Evolutionary conservation across 2,113 vertebrate genomes (phyloP).

Genomic region (Anser cygnoides): DNA sequence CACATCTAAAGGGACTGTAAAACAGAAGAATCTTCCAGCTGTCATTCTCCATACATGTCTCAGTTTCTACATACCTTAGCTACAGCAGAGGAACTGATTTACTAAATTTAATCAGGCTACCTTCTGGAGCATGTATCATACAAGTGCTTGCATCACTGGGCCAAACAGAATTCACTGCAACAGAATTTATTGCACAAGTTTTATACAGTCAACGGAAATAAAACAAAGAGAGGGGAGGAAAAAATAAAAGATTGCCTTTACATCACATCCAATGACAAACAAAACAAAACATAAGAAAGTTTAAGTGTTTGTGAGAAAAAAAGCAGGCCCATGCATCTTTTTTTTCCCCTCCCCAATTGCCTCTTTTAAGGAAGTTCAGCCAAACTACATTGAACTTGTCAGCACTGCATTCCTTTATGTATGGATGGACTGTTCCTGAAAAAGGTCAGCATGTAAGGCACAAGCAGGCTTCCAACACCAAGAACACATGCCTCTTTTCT

Average conservation of each 20-base stretch:
- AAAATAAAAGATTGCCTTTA: background rate
- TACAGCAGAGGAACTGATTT: background rate
- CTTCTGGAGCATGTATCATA: background rate
- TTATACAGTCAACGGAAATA: background rate
- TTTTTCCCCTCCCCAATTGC: background rate
- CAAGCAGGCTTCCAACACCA: conserved; percentile 18
- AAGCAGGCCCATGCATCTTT: background rate
- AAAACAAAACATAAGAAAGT: background rate
- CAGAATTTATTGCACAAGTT: background rate
- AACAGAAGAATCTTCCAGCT: background rate
- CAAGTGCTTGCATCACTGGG: background rate
- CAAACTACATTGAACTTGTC: conserved; percentile 5
- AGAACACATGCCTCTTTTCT: background rate
- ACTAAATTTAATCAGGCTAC: background rate
- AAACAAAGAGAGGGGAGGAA: rapidly evolving
- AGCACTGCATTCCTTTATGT: conserved; percentile 6
- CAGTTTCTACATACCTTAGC: background rate
- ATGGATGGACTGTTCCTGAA: background rate
- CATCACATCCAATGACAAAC: background rate
- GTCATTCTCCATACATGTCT: background rate
- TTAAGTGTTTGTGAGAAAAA: background rate
- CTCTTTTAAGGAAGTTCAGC: background rate
- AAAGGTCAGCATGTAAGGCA: conserved; percentile 14
- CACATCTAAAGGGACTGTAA: background rate
- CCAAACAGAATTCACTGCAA: background rate